Evolutionary conservation across 1,140 invertebrate genomes (phyloP), one percentile per base, ranked within the genome.

Genomic region (Heliconius hewitsoni): DNA sequence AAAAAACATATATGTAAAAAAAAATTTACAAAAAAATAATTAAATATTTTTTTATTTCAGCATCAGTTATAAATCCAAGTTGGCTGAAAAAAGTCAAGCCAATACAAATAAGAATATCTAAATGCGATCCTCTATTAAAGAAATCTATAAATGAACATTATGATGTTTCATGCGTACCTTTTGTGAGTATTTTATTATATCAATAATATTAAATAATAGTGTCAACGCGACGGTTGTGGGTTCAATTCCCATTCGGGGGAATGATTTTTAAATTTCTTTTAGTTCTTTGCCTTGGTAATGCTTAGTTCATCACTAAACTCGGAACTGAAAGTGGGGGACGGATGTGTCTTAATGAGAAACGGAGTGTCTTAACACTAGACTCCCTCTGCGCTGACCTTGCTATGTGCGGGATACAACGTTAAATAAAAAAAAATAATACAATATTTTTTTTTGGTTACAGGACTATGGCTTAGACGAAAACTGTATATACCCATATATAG

Each of bases 401-500:
- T 16, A 16, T 16, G 55, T 23, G n/a, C 2, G 8, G 8, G n/a
- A 9, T 23, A 57, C 8, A 23, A 8, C 55, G n/a, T 23, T 0
- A 23, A 57, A 23, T 0, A 3, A 23, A 57, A 57, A 57, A 57
- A 57, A n/a, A n/a, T 0, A n/a, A 57, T 23, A 57, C 9, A 8
- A 70, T 37, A 71, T 37, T 27, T 27, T 18, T 27, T 19, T 81
- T 74, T 50, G 76, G 83, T 79, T 71, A 60, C 86, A 93, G 92
- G 77, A 86, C 13, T 91, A 74, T 50, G 90, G 91, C 1, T 71
- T 92, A 1, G 90, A 89, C 79, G 79, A 75, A 11, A 85, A 66
- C 18, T 85, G 82, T 39, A 39, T 85, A 0, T 93, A 93, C 57
- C 92, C 92, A 1, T 93, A 91, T 77, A 55, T 86, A 1, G 57